Percentiles rank a stretch among this genome's conserved stretches.
These are phyloP conservation scores for Chelmon rostratus DNA, from an alignment of 2,797 vertebrate genomes.

Conservation along the genomic window DNA sequence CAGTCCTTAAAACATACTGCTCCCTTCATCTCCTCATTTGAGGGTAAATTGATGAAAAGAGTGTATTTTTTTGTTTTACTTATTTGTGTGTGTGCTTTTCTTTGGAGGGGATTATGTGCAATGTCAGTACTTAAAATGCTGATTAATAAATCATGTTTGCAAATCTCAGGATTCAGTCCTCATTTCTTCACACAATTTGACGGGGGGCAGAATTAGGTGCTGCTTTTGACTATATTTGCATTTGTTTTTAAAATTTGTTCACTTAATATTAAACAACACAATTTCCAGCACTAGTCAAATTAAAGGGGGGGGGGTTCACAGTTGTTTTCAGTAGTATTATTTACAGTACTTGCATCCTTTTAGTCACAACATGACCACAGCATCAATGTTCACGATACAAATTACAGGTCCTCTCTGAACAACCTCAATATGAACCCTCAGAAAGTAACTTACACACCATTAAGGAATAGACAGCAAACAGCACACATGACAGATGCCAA, in stretches of 20 bases:
- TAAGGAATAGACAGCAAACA: constrained; percentile 40
- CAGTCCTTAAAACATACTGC: constrained; percentile 52
- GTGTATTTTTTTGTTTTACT: constrained; percentile 67
- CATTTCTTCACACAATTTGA: background rate
- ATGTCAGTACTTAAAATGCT: constrained; percentile 72
- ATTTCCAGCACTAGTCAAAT: background rate
- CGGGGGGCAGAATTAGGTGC: background rate
- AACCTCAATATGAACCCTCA: constrained; percentile 43
- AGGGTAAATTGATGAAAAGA: constrained; percentile 65
- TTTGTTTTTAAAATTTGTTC: background rate
- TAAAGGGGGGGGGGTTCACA: background rate
- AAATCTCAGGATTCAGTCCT: constrained; percentile 59
- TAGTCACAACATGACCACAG: constrained; percentile 32
- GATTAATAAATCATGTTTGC: constrained; percentile 82
- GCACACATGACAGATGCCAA: constrained; percentile 39
- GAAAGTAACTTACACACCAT: constrained; percentile 34
- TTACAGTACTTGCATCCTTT: constrained; percentile 45
- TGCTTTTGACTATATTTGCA: background rate
- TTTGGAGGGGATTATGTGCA: constrained; percentile 87
- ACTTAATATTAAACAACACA: background rate
- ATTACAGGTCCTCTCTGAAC: constrained; percentile 56
- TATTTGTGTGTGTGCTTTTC: constrained; percentile 68
- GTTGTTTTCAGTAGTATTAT: constrained; percentile 39
- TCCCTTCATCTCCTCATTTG: constrained; percentile 64
- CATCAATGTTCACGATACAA: constrained; percentile 58